These are phyloP conservation scores for Andrena hattorfiana DNA, from an alignment of 2,888 invertebrate species.

Conservation along the genomic window DNA sequence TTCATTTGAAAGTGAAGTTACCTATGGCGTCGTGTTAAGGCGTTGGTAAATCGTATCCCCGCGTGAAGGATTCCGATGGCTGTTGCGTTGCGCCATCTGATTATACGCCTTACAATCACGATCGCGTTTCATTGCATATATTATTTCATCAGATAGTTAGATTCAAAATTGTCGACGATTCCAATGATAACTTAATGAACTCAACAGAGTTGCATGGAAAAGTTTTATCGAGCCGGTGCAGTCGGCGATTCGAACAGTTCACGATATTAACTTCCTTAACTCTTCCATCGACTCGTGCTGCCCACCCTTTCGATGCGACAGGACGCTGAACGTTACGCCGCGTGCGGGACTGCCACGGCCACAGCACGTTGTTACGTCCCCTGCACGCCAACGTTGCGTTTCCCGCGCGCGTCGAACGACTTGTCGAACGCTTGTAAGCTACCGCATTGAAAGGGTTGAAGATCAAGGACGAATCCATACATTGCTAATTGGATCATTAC, in stretches of 20 bases:
- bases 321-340: neutral
- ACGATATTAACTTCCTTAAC: neutral
- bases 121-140: conserved; percentile 6
- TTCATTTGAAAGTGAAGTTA: too few species aligned
- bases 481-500: conserved; percentile 53
- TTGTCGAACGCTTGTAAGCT: conserved; percentile 49
- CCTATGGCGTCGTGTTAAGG: neutral
- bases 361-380: neutral
- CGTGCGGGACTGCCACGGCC: neutral
- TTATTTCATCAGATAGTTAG: neutral
- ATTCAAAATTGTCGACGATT: neutral
- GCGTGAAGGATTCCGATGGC: neutral
- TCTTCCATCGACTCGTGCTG: neutral
- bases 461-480: conserved; percentile 58
- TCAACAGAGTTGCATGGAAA: neutral
- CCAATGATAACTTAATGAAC: neutral
- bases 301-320: neutral
- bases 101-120: conserved; percentile 10
- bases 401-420: conserved; percentile 28
- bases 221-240: neutral
- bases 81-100: conserved; percentile 27
- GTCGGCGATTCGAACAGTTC: neutral
- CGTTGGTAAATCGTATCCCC: conserved; percentile 7
- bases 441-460: conserved; percentile 42
- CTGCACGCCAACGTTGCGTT: conserved; percentile 10